Evolutionary conservation across 2,113 vertebrate species (phyloP), one percentile per base, ranked within the genome.

Genomic region (Clarias macrocephalus): DNA sequence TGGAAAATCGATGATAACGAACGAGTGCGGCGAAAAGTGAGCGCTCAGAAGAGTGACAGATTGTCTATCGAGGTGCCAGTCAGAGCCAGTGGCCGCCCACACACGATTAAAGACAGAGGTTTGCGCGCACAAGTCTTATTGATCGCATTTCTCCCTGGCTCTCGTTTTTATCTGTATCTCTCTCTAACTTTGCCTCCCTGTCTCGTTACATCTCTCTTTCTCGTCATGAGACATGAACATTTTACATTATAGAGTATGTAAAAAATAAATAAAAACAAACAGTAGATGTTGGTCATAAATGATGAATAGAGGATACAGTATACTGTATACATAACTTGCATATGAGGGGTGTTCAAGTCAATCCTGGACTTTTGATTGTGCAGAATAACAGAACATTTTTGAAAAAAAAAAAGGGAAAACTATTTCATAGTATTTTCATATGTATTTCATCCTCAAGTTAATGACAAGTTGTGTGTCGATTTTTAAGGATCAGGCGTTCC

Each of bases 11-110:
- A 91, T 91, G 86, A 52, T 82, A 83, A 87, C 87, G 89, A 89
- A 87, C 70, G 77, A 90, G 88, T 80, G 86, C 52, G 88, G 85
- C 25, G 42, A 90, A 93, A 92, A 86, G 89, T 87, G 93, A 92
- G 88, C 88, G 82, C 91, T 91, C 86, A 59, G 86, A 89, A 89
- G 82, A 87, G 90, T 92, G 93, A 95, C 93, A 95, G 94, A 89
- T 93, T 91, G 91, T 91, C 92, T 92, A 91, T 93, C 89, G 88
- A 93, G 91, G 89, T 94, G 94, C 91, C 93, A 93, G 90, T 94
- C 92, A 94, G 63, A 81, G 89, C 84, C 80, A 70, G 54, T 89
- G 88, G 89, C 84, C 90, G 86, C 86, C 85, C 92, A 93, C 70
- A 79, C 88, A 87, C 88, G 83, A 60, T 86, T 93, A 89, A 88